phyloP scores from a whole-genome alignment of 2,797 vertebrate genomes.

The Emydoidea blandingii region DNA sequence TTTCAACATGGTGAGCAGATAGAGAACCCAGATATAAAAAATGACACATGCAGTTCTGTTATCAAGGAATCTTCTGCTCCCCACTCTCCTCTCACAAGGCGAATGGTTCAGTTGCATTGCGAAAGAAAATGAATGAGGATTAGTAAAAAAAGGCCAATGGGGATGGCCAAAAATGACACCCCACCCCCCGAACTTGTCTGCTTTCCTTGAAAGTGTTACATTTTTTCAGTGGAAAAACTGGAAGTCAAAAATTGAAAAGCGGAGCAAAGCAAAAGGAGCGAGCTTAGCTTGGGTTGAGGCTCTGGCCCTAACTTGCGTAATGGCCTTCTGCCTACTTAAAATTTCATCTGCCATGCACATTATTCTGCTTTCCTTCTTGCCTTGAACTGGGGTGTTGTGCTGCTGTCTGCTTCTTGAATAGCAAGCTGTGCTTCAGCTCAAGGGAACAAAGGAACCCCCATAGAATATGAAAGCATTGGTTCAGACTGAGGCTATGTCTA shows the following conservation, averaged over 20 bases:
- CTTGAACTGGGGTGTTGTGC: background rate
- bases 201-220: too few species aligned
- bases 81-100: accelerated
- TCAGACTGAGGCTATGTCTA: background rate
- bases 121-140: background rate
- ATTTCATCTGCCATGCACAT: conserved; percentile 48
- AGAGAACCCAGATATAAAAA: background rate
- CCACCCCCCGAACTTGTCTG: too few species aligned
- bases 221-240: too few species aligned
- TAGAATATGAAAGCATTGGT: background rate
- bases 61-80: background rate
- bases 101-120: background rate
- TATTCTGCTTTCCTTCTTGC: conserved; percentile 54
- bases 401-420: conserved; percentile 13
- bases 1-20: background rate
- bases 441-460: background rate
- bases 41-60: background rate
- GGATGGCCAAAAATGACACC: too few species aligned
- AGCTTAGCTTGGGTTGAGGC: conserved; percentile 45
- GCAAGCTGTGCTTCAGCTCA: conserved; percentile 19
- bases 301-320: conserved; percentile 52
- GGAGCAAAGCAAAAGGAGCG: too few species aligned
- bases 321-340: conserved; percentile 42
- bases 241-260: too few species aligned
- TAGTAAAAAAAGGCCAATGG: too few species aligned